Conservation (phyloP, 2,113 vertebrate species). For the Ellobius talpinus region DNA sequence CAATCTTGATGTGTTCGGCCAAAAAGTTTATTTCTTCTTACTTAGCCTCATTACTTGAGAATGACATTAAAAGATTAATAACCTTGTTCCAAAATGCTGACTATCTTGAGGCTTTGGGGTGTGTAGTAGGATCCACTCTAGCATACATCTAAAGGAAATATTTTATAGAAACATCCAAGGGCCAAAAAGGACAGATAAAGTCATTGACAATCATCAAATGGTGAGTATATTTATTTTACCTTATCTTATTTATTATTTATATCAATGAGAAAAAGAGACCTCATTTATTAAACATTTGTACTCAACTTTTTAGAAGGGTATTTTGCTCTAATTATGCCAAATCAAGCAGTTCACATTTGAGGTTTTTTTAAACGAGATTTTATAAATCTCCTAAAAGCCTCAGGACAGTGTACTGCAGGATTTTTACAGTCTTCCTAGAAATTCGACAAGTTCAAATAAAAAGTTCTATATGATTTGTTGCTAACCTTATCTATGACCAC, state of each 20-base stretch:
- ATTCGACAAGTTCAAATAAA: background rate
- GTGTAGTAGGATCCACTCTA: background rate
- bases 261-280: background rate
- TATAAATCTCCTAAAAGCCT: background rate
- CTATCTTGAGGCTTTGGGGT: background rate
- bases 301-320: background rate
- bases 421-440: background rate
- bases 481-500: background rate
- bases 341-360: background rate
- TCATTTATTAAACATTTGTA: constrained; percentile 34
- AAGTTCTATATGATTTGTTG: background rate
- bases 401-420: background rate
- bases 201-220: background rate
- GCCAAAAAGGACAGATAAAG: background rate
- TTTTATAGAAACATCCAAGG: background rate
- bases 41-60: background rate
- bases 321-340: background rate
- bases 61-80: background rate
- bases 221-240: background rate
- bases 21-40: background rate
- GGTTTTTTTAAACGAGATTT: background rate
- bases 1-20: background rate
- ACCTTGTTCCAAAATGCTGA: background rate
- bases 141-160: background rate
- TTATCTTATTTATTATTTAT: constrained; percentile 19